Conservation (phyloP, 1,140 invertebrate species). For the Aleiodes sp. region DNA sequence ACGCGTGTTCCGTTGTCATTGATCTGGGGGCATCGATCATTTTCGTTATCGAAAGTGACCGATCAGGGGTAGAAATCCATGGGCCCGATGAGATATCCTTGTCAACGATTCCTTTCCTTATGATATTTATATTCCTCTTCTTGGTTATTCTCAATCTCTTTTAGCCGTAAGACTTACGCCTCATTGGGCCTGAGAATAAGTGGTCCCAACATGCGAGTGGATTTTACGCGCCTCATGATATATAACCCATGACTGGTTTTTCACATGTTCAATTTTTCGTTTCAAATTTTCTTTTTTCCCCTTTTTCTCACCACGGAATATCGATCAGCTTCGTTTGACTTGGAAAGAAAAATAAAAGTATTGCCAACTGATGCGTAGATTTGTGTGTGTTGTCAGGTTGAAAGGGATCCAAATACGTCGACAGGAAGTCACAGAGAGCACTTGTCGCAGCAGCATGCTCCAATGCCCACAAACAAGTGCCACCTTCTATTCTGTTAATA, state of each 20-base stretch:
- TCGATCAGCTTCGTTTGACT: slow-evolving; percentile 11
- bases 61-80: neutral
- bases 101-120: neutral
- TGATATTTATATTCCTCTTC: neutral
- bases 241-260: neutral
- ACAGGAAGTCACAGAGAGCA: slow-evolving; percentile 6
- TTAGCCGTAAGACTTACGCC: slow-evolving; percentile 43
- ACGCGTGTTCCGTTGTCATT: slow-evolving; percentile 35
- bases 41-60: slow-evolving; percentile 52
- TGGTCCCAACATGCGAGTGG: slow-evolving; percentile 47
- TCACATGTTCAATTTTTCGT: neutral
- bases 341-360: neutral
- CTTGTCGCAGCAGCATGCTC: slow-evolving; percentile 42
- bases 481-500: slow-evolving; percentile 45
- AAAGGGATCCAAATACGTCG: slow-evolving; percentile 15
- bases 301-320: neutral
- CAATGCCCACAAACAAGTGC: slow-evolving; percentile 52
- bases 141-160: neutral
- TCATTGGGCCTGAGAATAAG: slow-evolving; percentile 57
- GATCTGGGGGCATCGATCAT: slow-evolving; percentile 56
- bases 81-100: neutral
- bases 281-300: neutral
- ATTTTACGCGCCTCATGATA: slow-evolving; percentile 34
- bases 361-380: neutral
- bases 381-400: neutral